Conservation (phyloP, 2,888 invertebrate genomes). For the Loripinus fragilis region DNA sequence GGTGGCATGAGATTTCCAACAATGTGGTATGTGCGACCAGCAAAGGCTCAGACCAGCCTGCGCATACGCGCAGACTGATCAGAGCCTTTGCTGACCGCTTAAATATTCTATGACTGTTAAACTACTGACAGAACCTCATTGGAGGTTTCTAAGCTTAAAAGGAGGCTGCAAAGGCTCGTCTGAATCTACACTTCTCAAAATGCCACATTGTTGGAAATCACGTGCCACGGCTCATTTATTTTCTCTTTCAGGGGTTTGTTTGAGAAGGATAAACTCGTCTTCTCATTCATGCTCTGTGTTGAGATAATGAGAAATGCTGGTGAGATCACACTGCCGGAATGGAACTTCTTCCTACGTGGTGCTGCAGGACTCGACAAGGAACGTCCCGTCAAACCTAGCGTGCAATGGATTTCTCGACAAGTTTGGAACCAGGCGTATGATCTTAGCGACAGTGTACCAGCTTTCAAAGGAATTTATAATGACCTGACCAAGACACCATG, state of each 20-base stretch:
- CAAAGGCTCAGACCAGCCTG: no score
- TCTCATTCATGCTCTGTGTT: slow-evolving; percentile 89
- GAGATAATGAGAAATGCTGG: slow-evolving; percentile 89
- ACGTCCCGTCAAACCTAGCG: slow-evolving; percentile 85
- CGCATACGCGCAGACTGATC: no score
- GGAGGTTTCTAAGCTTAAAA: no score
- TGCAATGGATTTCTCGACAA: slow-evolving; percentile 86
- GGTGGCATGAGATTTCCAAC: no score
- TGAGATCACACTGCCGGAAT: slow-evolving; percentile 87
- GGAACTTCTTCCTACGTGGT: slow-evolving; percentile 92
- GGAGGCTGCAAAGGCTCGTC: no score
- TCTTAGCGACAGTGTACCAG: slow-evolving; percentile 86
- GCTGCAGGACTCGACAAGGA: slow-evolving; percentile 82
- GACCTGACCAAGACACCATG: slow-evolving; percentile 79
- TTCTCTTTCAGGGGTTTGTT: slow-evolving; percentile 81
- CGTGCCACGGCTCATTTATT: background rate
- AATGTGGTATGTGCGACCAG: no score
- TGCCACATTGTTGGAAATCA: no score
- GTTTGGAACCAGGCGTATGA: slow-evolving; percentile 88
- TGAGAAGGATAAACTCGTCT: slow-evolving; percentile 84
- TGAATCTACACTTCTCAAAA: no score
- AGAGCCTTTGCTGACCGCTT: no score
- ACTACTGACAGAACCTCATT: no score
- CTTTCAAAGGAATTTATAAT: slow-evolving; percentile 78
- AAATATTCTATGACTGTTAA: no score